Base-by-base conservation (phyloP, 1,140 invertebrate genomes). In the Wiebesia pumilae region DNA sequence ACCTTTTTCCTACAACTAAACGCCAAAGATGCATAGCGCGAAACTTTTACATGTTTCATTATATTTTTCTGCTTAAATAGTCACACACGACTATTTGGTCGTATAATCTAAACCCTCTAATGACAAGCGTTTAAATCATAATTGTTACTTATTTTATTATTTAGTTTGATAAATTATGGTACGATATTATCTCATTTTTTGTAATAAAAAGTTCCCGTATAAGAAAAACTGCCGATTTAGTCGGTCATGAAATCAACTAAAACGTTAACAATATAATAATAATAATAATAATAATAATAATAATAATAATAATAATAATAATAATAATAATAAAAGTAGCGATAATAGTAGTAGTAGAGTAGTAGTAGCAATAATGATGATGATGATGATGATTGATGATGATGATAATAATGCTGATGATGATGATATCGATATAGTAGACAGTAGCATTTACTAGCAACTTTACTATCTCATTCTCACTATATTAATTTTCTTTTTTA, bases 351-450 rank as follows among this genome's bases (percentile, higher is more conserved):
- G 73, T 86, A 65, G 81, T 84, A 65, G 19, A 10, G 19, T 62
- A 21, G 19, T 62, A 62, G 19, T 62, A 62, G 19, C 19, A 10
- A 27, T 62, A 62, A 16, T 62, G 19, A 27, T 62, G 19, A 27
- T 62, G 19, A 27, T 84, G 43, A 81, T 85, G 81, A 62, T 85
- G 81, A 71, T 81, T 85, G 62, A 47, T 85, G 54, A 69, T 85
- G n/a, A 79, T 81, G 58, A 81, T 85, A 67, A 73, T 89, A 84
- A 81, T 88, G 84, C 73, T 87, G 79, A 73, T 89, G 65, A 83
- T 89, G 87, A 88, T 77, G 62, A 78, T 84, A 80, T 87, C 86
- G 86, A 87, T 89, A 88, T 82, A 71, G 81, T 83, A 58, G 75
- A 89, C 89, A 89, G 69, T 87, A 85, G 30, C 30, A 82, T 80